A percentile compares a stretch with the other conserved stretches of the same genome.
Conservation (phyloP, 1,140 invertebrate genomes). For the Drosophila littoralis region DNA sequence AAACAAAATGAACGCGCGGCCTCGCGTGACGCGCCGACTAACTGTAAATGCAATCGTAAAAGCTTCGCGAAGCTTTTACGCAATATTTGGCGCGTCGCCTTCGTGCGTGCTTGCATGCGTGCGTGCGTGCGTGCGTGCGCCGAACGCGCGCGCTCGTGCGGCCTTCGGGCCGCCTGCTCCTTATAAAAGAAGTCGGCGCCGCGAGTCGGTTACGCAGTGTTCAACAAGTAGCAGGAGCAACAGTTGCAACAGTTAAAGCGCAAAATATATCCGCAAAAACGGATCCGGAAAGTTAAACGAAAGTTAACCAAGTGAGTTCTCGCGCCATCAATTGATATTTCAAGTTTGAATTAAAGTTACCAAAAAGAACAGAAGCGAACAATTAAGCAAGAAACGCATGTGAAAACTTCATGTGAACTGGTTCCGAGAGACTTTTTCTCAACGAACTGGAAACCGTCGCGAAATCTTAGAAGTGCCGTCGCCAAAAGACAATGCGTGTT, state of each 20-base stretch:
- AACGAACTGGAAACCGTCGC: constrained; percentile 4
- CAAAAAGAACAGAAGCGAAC: neutral
- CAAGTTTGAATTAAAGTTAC: neutral
- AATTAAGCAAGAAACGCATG: neutral
- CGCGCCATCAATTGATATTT: constrained; percentile 5
- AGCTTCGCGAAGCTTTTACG: constrained; percentile 73
- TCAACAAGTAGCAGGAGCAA: constrained; percentile 80
- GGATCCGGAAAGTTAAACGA: constrained; percentile 11
- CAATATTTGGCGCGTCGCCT: constrained; percentile 50
- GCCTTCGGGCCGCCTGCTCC: constrained; percentile 32
- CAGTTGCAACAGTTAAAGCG: constrained; percentile 54
- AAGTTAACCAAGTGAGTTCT: constrained; percentile 27
- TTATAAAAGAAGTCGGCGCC: constrained; percentile 73
- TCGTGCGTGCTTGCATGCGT: constrained; percentile 18
- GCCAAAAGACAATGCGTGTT: constrained; percentile 21
- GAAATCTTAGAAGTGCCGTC: constrained; percentile 72
- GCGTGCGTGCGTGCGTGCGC: constrained; percentile 3
- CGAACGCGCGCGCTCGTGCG: constrained; percentile 4
- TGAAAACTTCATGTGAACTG: neutral
- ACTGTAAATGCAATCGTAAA: constrained; percentile 28
- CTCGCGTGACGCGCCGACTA: neutral
- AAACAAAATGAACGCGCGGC: neutral
- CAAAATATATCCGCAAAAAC: neutral
- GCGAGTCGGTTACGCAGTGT: constrained; percentile 73
- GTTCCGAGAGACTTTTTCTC: constrained; percentile 1